These are phyloP conservation scores for Neoascia interrupta DNA, from an alignment of 2,888 invertebrate genomes.

Conservation along the genomic window DNA sequence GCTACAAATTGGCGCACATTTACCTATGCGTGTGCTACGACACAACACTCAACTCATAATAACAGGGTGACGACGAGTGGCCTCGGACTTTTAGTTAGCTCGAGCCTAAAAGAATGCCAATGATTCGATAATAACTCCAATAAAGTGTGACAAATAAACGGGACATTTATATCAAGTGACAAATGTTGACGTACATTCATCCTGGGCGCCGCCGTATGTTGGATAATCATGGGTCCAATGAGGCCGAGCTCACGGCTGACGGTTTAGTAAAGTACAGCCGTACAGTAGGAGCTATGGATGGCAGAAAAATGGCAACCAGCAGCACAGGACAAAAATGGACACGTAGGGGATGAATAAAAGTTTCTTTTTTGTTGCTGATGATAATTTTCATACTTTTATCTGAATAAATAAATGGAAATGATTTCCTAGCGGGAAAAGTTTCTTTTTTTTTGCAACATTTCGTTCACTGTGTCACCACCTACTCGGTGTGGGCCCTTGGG, in stretches of 20 bases:
- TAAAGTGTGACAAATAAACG: conserved; percentile 66
- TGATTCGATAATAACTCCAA: conserved; percentile 65
- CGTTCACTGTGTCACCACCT: neutral
- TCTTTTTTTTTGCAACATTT: conserved; percentile 7
- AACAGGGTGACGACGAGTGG: neutral
- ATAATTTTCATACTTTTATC: conserved; percentile 65
- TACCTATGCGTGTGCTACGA: conserved; percentile 50
- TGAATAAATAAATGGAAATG: conserved; percentile 58
- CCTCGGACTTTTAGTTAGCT: conserved; percentile 34
- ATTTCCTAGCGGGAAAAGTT: conserved; percentile 25
- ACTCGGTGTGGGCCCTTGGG: neutral
- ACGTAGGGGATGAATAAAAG: conserved; percentile 28
- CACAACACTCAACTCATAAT: neutral
- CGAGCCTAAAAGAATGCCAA: conserved; percentile 44
- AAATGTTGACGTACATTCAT: conserved; percentile 59
- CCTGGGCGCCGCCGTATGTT: conserved; percentile 7
- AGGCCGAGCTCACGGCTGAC: neutral
- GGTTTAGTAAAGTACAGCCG: too few relatives aligned
- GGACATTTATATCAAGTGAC: conserved; percentile 62
- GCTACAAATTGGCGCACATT: conserved; percentile 63
- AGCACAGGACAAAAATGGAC: conserved; percentile 7
- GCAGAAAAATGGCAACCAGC: too few relatives aligned
- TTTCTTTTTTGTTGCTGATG: conserved; percentile 35
- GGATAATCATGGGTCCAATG: conserved; percentile 29
- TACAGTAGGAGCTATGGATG: too few relatives aligned